phyloP scores from a whole-genome alignment of 2,888 invertebrate genomes.

The Cyclophora albipunctata region DNA sequence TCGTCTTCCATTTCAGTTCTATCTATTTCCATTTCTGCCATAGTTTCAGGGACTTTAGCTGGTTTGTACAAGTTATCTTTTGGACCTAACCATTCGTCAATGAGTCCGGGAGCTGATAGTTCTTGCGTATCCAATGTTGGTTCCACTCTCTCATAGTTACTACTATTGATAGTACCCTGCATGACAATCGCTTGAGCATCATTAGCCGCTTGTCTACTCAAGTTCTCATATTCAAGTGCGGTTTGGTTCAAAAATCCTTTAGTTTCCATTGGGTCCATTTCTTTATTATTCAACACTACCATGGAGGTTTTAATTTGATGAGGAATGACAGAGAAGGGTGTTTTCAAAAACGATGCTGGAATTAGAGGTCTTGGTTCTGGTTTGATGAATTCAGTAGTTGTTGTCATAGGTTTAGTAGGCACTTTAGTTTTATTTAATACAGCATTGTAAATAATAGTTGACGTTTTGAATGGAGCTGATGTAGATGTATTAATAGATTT shows the following conservation, averaged over 20 bases:
- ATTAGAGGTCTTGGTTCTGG: too few relatives aligned
- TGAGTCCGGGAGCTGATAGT: conserved; percentile 37
- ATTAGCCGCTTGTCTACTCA: conserved; percentile 27
- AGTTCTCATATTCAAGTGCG: conserved; percentile 49
- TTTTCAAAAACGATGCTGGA: conserved; percentile 12
- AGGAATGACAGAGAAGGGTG: conserved; percentile 52
- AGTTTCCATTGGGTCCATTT: conserved; percentile 6
- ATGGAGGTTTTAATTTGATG: conserved; percentile 36
- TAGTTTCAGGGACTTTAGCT: conserved; percentile 46
- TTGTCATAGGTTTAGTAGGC: not conserved
- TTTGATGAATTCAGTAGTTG: too few relatives aligned
- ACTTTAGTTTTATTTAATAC: conserved; percentile 45
- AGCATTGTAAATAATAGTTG: conserved; percentile 39
- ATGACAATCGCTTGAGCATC: conserved; percentile 46
- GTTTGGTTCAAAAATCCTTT: conserved; percentile 67
- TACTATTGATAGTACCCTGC: conserved; percentile 45
- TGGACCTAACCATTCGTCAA: conserved; percentile 54
- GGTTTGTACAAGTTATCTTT: conserved; percentile 45
- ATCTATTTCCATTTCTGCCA: conserved; percentile 61
- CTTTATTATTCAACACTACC: conserved; percentile 34
- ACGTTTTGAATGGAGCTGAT: conserved; percentile 15
- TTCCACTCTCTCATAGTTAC: conserved; percentile 37
- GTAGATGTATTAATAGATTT: conserved; percentile 15
- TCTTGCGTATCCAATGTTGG: conserved; percentile 46
- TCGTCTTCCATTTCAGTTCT: conserved; percentile 54